A percentile compares a stretch with the other conserved stretches of the same genome.
Conservation (phyloP, 30 jellyfish, hydroid and myxozoan genomes). For the Cassiopea xamachana region DNA sequence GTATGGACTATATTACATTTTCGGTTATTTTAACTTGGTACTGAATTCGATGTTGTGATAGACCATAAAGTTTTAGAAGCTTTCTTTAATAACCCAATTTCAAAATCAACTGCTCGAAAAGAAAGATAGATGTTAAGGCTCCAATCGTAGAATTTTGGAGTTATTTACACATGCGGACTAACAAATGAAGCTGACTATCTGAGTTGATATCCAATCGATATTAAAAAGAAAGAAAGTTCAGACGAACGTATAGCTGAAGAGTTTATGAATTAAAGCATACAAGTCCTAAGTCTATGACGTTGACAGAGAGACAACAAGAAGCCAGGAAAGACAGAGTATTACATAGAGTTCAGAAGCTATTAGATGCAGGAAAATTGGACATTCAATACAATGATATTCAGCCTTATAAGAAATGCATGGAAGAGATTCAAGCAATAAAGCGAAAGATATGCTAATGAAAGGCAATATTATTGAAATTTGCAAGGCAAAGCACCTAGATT, state of each 20-base stretch:
- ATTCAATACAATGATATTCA: constrained; percentile 23
- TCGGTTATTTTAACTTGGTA: too few relatives aligned
- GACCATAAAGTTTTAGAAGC: constrained; percentile 65
- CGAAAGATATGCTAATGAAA: constrained; percentile 58
- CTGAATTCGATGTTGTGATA: background rate
- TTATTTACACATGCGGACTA: constrained; percentile 28
- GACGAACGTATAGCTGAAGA: constrained; percentile 54
- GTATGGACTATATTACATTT: too few relatives aligned
- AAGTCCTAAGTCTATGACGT: constrained; percentile 45
- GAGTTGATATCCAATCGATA: constrained; percentile 42
- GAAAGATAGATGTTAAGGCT: constrained; percentile 29
- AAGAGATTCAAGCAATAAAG: constrained; percentile 38
- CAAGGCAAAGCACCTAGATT: constrained; percentile 43
- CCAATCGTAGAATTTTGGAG: constrained; percentile 40
- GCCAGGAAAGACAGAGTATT: constrained; percentile 35
- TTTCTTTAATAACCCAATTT: constrained; percentile 21
- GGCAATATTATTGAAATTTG: constrained; percentile 36
- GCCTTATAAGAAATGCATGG: constrained; percentile 39
- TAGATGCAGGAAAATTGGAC: constrained; percentile 43
- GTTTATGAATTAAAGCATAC: constrained; percentile 26
- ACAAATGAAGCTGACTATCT: constrained; percentile 54
- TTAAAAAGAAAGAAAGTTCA: background rate
- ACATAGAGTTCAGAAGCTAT: constrained; percentile 17
- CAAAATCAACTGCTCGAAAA: constrained; percentile 52
- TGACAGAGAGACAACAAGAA: constrained; percentile 33